A percentile compares a stretch with the other conserved stretches of the same genome.
Evolutionary conservation across 2,888 invertebrate genomes (phyloP).

Genomic region (Drosophila mimica): DNA sequence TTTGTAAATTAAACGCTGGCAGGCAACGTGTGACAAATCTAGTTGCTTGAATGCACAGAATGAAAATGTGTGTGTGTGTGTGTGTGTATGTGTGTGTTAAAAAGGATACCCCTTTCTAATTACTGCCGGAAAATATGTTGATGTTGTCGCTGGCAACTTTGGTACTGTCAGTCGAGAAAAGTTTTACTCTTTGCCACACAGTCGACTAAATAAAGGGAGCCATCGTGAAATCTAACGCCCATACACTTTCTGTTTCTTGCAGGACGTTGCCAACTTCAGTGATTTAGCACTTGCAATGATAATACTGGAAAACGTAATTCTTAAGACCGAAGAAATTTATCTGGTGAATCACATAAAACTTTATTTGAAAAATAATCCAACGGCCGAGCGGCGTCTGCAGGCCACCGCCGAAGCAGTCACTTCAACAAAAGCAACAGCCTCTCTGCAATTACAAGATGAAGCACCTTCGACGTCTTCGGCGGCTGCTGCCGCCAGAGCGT

Average conservation of each 20-base stretch:
- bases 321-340: constrained; percentile 85
- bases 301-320: constrained; percentile 84
- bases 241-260: constrained; percentile 36
- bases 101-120: constrained; percentile 52
- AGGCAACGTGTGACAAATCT: constrained; percentile 45
- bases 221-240: constrained; percentile 36
- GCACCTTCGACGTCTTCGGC: constrained; percentile 80
- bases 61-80: not conserved
- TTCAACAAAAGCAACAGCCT: constrained; percentile 38
- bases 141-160: constrained; percentile 69
- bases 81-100: constrained; percentile 6
- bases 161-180: constrained; percentile 73
- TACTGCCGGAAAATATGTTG: constrained; percentile 74
- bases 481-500: constrained; percentile 54
- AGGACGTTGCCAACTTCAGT: constrained; percentile 84
- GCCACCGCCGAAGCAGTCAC: constrained; percentile 22
- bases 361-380: constrained; percentile 84
- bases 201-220: constrained; percentile 45
- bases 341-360: constrained; percentile 85
- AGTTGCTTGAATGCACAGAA: constrained; percentile 52
- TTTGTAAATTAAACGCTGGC: constrained; percentile 57
- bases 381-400: constrained; percentile 58
- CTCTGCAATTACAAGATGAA: constrained; percentile 61
- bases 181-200: constrained; percentile 73
- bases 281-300: constrained; percentile 84